These are phyloP conservation scores for Aphelenchoides fujianensis DNA, from an alignment of 1,140 invertebrate species.

Conservation along the genomic window DNA sequence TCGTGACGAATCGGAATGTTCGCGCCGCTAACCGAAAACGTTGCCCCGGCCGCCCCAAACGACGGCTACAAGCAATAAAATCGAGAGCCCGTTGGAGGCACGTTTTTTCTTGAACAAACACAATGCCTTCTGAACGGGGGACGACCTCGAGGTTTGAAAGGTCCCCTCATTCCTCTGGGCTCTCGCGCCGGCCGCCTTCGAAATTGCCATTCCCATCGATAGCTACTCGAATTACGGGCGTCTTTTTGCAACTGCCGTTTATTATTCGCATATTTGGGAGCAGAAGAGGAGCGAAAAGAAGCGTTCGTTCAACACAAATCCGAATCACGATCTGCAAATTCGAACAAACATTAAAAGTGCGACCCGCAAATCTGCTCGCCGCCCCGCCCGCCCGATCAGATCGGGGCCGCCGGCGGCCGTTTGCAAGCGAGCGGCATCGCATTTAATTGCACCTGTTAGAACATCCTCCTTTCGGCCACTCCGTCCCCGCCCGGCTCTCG, in stretches of 20 bases:
- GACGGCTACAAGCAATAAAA: neutral
- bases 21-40: no score
- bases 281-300: no score
- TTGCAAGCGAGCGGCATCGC: neutral
- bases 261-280: no score
- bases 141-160: neutral
- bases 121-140: neutral
- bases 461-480: neutral
- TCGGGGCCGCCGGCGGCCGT: neutral
- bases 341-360: no score
- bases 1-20: no score
- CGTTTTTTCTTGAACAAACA: slow-evolving; percentile 2
- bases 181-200: no score
- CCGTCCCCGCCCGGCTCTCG: neutral
- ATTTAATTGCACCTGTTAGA: slow-evolving; percentile 1
- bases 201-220: slow-evolving; percentile 1
- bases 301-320: neutral
- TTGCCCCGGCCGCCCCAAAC: no score
- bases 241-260: neutral
- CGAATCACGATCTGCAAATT: neutral
- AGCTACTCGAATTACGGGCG: neutral
- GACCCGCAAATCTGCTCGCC: neutral
- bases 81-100: neutral
- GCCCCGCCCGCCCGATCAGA: neutral
- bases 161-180: neutral